Evolutionary conservation across 2,888 invertebrate species (phyloP).

Genomic region (Epirrhoe alternata): DNA sequence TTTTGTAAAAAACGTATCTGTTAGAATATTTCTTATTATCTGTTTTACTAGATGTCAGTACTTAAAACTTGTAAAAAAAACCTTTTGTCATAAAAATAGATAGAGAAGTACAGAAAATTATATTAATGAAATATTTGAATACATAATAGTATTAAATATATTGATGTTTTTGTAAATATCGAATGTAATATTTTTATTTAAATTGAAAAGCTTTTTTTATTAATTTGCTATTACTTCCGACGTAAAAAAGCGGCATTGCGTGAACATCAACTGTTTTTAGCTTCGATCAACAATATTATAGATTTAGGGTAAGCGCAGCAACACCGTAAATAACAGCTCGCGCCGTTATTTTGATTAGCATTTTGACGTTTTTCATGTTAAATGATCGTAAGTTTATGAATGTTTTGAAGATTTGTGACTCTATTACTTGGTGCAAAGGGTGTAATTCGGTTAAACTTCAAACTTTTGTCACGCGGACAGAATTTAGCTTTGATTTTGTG

Average conservation of each 20-base stretch:
- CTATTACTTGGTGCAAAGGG: no score
- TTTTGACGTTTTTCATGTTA: no score
- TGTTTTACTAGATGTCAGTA: conserved; percentile 72
- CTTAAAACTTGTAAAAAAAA: conserved; percentile 66
- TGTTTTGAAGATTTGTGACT: no score
- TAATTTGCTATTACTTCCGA: conserved; percentile 59
- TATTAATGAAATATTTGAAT: conserved; percentile 66
- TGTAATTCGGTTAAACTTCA: no score
- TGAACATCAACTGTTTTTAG: not conserved
- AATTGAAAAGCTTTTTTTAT: conserved; percentile 59
- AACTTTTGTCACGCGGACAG: no score
- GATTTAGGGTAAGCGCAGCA: no score
- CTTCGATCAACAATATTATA: no score
- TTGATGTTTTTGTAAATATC: conserved; percentile 67
- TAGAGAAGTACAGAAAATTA: conserved; percentile 67
- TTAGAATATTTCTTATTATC: conserved; percentile 54
- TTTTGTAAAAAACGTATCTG: conserved; percentile 59
- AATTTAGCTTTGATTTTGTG: no score
- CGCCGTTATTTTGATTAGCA: no score
- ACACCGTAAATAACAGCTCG: no score
- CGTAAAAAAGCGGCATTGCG: conserved; percentile 43
- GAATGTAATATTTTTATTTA: conserved; percentile 55
- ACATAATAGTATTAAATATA: conserved; percentile 66
- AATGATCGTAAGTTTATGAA: no score
- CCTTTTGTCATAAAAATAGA: conserved; percentile 60